A percentile compares a stretch with the other conserved stretches of the same genome.
phyloP scores from a whole-genome alignment of 2,113 vertebrate species.

The Ceratotherium simum region DNA sequence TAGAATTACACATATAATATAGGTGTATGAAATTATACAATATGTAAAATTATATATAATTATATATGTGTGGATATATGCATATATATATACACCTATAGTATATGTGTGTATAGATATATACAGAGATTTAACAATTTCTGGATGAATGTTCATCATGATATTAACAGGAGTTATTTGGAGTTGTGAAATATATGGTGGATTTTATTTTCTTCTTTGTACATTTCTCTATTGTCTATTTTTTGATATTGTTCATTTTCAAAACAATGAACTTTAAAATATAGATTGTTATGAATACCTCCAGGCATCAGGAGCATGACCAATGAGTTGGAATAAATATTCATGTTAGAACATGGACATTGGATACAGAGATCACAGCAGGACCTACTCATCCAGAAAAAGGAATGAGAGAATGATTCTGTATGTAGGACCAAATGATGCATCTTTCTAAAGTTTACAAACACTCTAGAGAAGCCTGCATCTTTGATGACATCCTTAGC shows the following conservation, averaged over 20 bases:
- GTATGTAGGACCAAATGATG: not conserved
- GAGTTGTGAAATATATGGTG: not conserved
- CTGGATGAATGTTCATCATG: not conserved
- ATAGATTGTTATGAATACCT: not conserved
- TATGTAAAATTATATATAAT: not conserved
- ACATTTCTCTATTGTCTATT: not conserved
- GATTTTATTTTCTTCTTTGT: constrained; percentile 34
- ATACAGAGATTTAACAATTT: not conserved
- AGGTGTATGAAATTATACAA: not conserved
- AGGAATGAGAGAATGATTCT: not conserved
- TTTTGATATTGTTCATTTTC: not conserved
- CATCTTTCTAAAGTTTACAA: not conserved
- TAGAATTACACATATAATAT: not conserved
- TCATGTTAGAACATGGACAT: not conserved
- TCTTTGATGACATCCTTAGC: not conserved
- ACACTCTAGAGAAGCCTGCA: not conserved
- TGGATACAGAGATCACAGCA: not conserved
- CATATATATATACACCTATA: not conserved
- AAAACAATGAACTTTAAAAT: not conserved
- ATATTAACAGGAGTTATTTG: not conserved
- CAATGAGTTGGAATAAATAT: not conserved
- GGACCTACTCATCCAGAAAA: not conserved
- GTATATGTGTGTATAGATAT: not conserved
- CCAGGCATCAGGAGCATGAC: not conserved
- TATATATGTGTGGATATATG: not conserved